A percentile compares a stretch with the other conserved stretches of the same genome.
Evolutionary conservation across 1,140 invertebrate species (phyloP).

Genomic region (Cataglyphis hispanica): DNA sequence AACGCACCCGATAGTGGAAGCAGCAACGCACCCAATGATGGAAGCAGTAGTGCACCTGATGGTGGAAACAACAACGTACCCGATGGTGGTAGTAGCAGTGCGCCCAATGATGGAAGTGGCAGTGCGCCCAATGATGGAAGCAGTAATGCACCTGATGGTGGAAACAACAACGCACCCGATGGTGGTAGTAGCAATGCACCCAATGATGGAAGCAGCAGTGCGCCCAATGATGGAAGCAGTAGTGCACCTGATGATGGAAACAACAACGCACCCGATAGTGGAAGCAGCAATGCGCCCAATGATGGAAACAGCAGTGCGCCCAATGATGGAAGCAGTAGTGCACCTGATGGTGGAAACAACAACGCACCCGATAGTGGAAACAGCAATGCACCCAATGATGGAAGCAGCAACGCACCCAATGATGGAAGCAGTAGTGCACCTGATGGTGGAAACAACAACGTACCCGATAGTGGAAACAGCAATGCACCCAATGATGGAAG

Average conservation of each 20-base stretch:
- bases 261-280: not conserved
- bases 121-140: not conserved
- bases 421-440: not conserved
- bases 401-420: no score
- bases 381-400: not conserved
- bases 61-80: not conserved
- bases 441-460: not conserved
- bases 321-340: not conserved
- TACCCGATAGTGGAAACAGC: not conserved
- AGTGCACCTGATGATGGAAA: not conserved
- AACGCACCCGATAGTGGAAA: no score
- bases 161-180: no score
- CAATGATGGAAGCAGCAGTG: not conserved
- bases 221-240: no score
- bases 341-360: not conserved
- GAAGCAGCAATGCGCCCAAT: no score
- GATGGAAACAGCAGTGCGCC: not conserved
- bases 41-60: not conserved
- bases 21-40: no score
- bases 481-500: no score
- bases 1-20: not conserved
- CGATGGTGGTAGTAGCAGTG: not conserved
- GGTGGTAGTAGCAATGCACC: not conserved
- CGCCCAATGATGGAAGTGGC: no score
- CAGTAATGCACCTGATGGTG: not conserved